These are phyloP conservation scores for Rhagonycha lutea DNA, from an alignment of 2,888 invertebrate genomes.

Conservation along the genomic window DNA sequence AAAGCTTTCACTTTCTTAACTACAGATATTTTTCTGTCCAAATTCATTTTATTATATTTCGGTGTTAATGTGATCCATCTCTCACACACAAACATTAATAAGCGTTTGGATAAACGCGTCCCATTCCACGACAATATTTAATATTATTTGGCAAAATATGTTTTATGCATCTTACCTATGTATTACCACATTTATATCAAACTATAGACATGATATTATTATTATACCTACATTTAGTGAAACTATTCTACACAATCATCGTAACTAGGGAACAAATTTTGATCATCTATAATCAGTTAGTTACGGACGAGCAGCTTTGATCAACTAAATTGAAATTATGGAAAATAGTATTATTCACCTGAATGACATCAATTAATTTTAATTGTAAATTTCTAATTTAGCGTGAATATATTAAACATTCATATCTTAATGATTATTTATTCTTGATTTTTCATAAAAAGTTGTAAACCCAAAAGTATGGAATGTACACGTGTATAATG, in stretches of 20 bases:
- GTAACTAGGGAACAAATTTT: background rate
- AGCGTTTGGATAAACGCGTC: no score
- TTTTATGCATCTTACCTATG: no score
- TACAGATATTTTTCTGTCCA: slow-evolving; percentile 33
- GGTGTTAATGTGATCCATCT: no score
- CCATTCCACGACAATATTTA: no score
- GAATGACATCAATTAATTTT: background rate
- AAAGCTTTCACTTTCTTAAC: slow-evolving; percentile 42
- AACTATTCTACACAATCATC: background rate
- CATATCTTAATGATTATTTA: background rate
- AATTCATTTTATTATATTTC: background rate
- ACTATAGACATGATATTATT: no score
- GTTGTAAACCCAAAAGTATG: no score
- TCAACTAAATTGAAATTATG: background rate
- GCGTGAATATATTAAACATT: background rate
- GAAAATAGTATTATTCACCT: background rate
- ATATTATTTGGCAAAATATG: no score
- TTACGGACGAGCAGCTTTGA: background rate
- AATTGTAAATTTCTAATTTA: background rate
- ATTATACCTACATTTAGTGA: background rate
- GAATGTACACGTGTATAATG: background rate
- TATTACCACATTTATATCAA: no score
- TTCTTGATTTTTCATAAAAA: background rate
- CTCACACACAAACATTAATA: no score
- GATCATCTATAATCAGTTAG: background rate